Evolutionary conservation across 2,888 invertebrate species (phyloP).

Genomic region (Glaucopsyche alexis): DNA sequence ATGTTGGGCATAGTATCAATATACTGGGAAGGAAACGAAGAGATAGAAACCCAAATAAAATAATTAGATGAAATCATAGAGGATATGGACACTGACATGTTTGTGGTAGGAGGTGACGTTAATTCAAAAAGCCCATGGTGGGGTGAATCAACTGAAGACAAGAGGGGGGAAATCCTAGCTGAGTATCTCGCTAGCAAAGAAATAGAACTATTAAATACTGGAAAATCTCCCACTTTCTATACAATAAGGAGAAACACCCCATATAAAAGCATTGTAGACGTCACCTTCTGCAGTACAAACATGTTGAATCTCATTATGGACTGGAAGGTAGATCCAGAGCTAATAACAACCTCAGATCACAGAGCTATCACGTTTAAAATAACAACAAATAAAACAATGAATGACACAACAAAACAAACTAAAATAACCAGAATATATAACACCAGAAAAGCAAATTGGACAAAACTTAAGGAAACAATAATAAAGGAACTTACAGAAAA

Average conservation of each 20-base stretch:
- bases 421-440: slow-evolving; percentile 28
- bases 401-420: not conserved
- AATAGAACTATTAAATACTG: slow-evolving; percentile 7
- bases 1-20: no score
- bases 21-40: no score
- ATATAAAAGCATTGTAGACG: not conserved
- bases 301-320: not conserved
- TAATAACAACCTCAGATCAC: slow-evolving; percentile 21
- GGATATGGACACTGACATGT: not conserved
- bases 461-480: not conserved
- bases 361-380: slow-evolving; percentile 1
- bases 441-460: slow-evolving; percentile 28
- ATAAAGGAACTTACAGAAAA: not conserved
- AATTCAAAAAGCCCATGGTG: slow-evolving; percentile 28
- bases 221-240: not conserved
- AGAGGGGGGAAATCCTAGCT: not conserved
- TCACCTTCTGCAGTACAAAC: not conserved
- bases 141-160: slow-evolving; percentile 6
- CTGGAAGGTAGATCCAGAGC: not conserved
- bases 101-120: not conserved
- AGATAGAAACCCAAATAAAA: no score
- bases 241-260: not conserved
- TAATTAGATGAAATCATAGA: no score
- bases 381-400: not conserved
- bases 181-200: not conserved